Percentiles rank a stretch among this genome's conserved stretches.
Conservation (phyloP, 2,888 invertebrate genomes). For the Hirtodrosophila alboralis region DNA sequence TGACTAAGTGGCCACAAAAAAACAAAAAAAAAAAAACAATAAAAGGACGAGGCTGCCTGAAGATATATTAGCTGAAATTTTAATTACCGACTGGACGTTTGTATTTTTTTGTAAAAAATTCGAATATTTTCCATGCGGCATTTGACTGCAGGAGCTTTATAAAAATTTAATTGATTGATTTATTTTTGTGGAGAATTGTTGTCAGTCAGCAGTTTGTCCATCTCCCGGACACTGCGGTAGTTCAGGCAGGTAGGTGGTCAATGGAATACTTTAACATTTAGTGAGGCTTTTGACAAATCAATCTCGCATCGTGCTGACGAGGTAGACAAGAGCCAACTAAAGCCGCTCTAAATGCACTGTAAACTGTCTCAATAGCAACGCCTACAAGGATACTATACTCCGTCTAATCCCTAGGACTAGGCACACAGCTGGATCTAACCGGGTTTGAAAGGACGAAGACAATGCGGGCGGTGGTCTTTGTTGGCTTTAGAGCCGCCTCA, state of each 20-base stretch:
- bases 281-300: slow-evolving; percentile 72
- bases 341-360: slow-evolving; percentile 66
- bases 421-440: slow-evolving; percentile 62
- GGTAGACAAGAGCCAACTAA: slow-evolving; percentile 22
- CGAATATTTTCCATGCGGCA: slow-evolving; percentile 60
- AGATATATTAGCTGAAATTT: slow-evolving; percentile 83
- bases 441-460: slow-evolving; percentile 33
- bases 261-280: slow-evolving; percentile 57
- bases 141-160: slow-evolving; percentile 63
- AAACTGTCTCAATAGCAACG: slow-evolving; percentile 78
- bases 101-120: slow-evolving; percentile 18
- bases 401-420: slow-evolving; percentile 53
- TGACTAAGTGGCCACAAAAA: slow-evolving; percentile 24
- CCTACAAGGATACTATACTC: slow-evolving; percentile 43
- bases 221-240: slow-evolving; percentile 30
- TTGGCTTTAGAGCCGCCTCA: slow-evolving; percentile 65
- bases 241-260: slow-evolving; percentile 72
- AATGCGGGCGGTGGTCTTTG: slow-evolving; percentile 42
- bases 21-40: neutral
- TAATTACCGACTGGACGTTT: slow-evolving; percentile 74
- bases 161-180: slow-evolving; percentile 84
- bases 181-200: slow-evolving; percentile 81
- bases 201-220: slow-evolving; percentile 13
- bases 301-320: slow-evolving; percentile 39
- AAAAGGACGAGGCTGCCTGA: slow-evolving; percentile 9